Percentiles rank a stretch among this genome's conserved stretches.
These are phyloP conservation scores for Puntigrus tetrazona DNA, from an alignment of 2,113 vertebrate species.

Conservation along the genomic window DNA sequence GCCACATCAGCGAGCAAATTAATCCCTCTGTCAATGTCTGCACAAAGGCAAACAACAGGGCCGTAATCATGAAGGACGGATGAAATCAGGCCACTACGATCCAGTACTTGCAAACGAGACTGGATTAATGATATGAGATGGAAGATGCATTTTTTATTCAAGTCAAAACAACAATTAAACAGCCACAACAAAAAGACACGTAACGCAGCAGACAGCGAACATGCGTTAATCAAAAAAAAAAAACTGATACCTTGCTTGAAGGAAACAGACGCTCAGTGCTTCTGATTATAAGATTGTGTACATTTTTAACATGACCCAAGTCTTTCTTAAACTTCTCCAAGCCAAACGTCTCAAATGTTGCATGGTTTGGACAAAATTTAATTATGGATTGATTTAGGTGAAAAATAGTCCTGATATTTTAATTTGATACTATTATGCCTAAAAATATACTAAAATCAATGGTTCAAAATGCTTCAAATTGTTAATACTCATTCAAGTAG, in stretches of 20 bases:
- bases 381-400: neutral
- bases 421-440: neutral
- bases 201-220: neutral
- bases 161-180: neutral
- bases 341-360: neutral
- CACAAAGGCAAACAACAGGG: neutral
- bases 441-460: neutral
- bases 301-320: neutral
- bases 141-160: neutral
- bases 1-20: neutral
- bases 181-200: neutral
- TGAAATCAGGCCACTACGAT: conserved; percentile 5
- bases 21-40: neutral
- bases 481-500: neutral
- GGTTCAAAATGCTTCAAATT: neutral
- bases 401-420: neutral
- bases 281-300: neutral
- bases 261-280: neutral
- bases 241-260: neutral
- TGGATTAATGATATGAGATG: neutral
- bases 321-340: neutral
- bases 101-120: neutral
- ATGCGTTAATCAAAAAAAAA: neutral
- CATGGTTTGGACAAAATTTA: neutral
- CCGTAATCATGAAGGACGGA: neutral